Conservation (phyloP, 1,140 invertebrate genomes). For the Drosophila miranda region DNA sequence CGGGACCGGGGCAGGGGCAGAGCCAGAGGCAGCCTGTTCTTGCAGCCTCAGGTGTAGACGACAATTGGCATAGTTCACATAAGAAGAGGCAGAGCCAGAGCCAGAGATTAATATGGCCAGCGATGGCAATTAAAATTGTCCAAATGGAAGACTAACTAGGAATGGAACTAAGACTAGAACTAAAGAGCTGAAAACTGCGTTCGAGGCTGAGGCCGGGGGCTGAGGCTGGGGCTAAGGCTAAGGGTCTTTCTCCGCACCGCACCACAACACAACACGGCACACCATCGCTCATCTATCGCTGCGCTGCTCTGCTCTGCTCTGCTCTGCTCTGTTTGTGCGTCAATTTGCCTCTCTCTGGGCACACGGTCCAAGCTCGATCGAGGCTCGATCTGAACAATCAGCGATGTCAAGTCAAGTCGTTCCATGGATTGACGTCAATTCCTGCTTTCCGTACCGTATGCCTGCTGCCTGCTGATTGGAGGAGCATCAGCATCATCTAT, state of each 20-base stretch:
- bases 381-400: conserved; percentile 21
- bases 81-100: conserved; percentile 9
- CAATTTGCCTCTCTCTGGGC: conserved; percentile 63
- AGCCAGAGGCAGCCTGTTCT: no score
- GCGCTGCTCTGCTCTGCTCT: conserved; percentile 42
- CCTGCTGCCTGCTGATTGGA: conserved; percentile 8
- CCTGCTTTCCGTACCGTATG: conserved; percentile 12
- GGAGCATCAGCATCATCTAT: conserved; percentile 9
- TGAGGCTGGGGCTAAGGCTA: conserved; percentile 18
- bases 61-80: conserved; percentile 79
- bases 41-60: conserved; percentile 57
- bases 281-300: conserved; percentile 1
- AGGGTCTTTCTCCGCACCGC: conserved; percentile 11
- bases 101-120: conserved; percentile 40
- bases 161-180: conserved; percentile 4
- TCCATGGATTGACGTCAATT: conserved; percentile 80
- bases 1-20: neutral
- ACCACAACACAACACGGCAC: no score
- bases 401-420: conserved; percentile 58
- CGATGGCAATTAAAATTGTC: conserved; percentile 65
- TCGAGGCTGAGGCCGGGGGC: conserved; percentile 16
- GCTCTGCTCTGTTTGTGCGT: conserved; percentile 60
- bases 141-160: conserved; percentile 11
- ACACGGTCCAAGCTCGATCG: conserved; percentile 41
- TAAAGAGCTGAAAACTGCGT: neutral